These are phyloP conservation scores for Cydia splendana DNA, from an alignment of 1,140 invertebrate species.

Conservation along the genomic window DNA sequence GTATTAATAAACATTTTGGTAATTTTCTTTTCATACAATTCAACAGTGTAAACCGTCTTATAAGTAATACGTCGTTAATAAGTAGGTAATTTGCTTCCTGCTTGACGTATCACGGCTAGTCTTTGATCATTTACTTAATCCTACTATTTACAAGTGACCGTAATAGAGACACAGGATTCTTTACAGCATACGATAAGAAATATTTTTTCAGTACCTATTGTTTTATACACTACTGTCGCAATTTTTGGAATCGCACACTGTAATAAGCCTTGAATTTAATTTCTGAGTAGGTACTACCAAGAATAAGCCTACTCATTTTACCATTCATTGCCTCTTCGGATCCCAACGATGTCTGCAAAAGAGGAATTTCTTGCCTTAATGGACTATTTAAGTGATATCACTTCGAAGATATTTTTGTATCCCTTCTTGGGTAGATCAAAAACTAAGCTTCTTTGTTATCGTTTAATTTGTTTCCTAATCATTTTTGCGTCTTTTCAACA, in stretches of 20 bases:
- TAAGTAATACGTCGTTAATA: too few relatives aligned
- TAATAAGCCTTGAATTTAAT: conserved; percentile 1
- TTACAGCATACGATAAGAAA: neutral
- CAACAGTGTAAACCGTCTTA: neutral
- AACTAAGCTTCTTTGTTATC: conserved; percentile 44
- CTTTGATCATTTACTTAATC: conserved; percentile 19
- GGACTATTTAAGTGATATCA: conserved; percentile 49
- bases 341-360: conserved; percentile 19
- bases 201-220: neutral
- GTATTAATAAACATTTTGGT: too few relatives aligned
- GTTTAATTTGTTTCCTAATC: conserved; percentile 45
- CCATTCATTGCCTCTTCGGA: neutral
- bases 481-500: conserved; percentile 52
- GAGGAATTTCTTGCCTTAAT: conserved; percentile 51
- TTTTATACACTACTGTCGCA: neutral
- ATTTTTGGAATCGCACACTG: neutral
- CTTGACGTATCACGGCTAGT: neutral
- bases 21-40: too few relatives aligned
- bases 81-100: neutral
- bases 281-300: neutral
- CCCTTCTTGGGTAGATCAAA: conserved; percentile 54
- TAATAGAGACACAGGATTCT: neutral
- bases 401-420: conserved; percentile 55
- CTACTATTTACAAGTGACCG: neutral
- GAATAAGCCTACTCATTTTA: neutral